Base-by-base conservation (phyloP, 2,113 vertebrate species). In the Malurus cyaneus region DNA sequence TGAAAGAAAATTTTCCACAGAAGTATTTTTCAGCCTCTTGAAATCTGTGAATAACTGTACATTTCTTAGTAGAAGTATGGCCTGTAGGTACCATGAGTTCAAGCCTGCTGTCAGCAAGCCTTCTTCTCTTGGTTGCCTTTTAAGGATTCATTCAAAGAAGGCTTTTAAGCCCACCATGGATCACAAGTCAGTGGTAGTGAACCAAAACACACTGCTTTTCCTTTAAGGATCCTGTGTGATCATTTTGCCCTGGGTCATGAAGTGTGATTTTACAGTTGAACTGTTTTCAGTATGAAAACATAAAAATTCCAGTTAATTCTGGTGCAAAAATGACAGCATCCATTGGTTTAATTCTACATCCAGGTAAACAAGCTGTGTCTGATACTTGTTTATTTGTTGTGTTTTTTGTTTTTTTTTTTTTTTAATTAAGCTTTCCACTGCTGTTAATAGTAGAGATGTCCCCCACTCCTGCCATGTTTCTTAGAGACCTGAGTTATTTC, bases 401-500 rank as follows among this genome's bases (percentile, higher is more conserved):
- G n/a, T 36, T 36, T 36, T 36, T 36, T 36, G 36, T 39, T 42
- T 29, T 18, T 12, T 20, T 14, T 57, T 36, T 46, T 64, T 59
- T 15, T 1, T 24, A 93, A 92, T 89, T 77, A 31, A 79, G 14
- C 34, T 94, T 93, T 96, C 34, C 52, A 34, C 32, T 74, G 16
- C 34, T 92, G 18, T 72, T 93, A 87, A 59, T 70, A 26, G 32
- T 49, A 73, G 77, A 91, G 54, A 61, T 91, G 94, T 89, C 24
- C 42, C 57, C 53, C 18, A 34, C n/a, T 47, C 32, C 26, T 59
- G 24, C 65, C 31, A 11, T 85, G 36, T 34, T 89, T 93, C 49
- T 65, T 24, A 29, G 28, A 92, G 26, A 77, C 31, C 53, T 69
- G 31, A 24, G 54, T 49, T 96, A 59, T 93, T 97, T 96, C 64